Percentiles rank a stretch among this genome's conserved stretches.
These are phyloP conservation scores for Hydroisotoma schaefferi DNA, from an alignment of 2,888 invertebrate genomes.

Conservation along the genomic window DNA sequence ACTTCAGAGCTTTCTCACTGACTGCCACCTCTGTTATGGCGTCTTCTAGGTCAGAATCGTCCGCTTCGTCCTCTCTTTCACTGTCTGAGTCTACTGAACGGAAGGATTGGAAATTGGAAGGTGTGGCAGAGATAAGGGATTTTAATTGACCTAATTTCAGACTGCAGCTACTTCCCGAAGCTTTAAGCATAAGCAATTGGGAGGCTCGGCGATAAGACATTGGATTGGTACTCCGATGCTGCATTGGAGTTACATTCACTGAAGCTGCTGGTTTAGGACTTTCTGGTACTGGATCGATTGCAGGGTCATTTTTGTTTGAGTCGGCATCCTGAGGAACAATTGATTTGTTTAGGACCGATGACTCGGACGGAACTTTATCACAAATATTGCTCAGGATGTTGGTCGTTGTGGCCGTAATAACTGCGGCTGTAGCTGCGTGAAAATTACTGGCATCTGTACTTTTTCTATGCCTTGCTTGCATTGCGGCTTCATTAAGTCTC, in stretches of 20 bases:
- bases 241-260: constrained; percentile 11
- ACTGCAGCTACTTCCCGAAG: constrained; percentile 38
- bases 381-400: constrained; percentile 24
- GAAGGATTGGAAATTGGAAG: constrained; percentile 34
- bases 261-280: not conserved
- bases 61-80: constrained; percentile 43
- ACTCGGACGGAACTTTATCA: constrained; percentile 47
- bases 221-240: constrained; percentile 34
- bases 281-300: not conserved
- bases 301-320: constrained; percentile 4
- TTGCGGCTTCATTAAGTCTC: constrained; percentile 61
- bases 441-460: constrained; percentile 54
- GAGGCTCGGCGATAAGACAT: constrained; percentile 41
- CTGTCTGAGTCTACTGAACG: constrained; percentile 41
- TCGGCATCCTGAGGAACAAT: constrained; percentile 15
- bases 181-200: constrained; percentile 38
- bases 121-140: constrained; percentile 4
- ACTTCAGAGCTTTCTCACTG: constrained; percentile 69
- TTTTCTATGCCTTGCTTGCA: constrained; percentile 60
- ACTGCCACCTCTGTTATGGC: constrained; percentile 69
- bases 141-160: constrained; percentile 25
- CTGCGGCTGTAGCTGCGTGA: constrained; percentile 8
- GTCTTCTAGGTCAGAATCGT: constrained; percentile 59
- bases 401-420: constrained; percentile 8
- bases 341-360: constrained; percentile 19